Percentiles rank a stretch among this genome's conserved stretches.
These are phyloP conservation scores for Ostrea edulis DNA, from an alignment of 1,140 invertebrate genomes.

Conservation along the genomic window DNA sequence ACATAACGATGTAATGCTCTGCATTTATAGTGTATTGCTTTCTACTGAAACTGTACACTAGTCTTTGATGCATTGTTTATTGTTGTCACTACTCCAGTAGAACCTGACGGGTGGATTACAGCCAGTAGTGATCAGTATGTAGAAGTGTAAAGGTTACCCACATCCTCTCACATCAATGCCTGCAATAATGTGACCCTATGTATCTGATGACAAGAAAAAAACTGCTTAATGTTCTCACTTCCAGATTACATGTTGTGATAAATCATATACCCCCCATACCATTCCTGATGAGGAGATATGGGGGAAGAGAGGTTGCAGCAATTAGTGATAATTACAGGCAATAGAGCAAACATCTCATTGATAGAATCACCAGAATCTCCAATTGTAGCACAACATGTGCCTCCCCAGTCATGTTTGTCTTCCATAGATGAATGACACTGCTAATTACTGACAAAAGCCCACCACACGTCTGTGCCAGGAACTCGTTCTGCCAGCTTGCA, in stretches of 20 bases:
- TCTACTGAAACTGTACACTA: background rate
- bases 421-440: background rate
- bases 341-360: conserved; percentile 21
- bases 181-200: background rate
- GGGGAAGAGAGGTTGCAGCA: background rate
- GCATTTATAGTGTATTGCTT: background rate
- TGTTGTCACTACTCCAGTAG: background rate
- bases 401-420: conserved; percentile 6
- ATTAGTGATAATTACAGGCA: conserved; percentile 30
- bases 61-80: background rate
- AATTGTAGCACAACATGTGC: background rate
- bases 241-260: background rate
- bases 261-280: background rate
- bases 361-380: background rate
- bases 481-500: conserved; percentile 3
- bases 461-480: background rate
- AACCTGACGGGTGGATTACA: background rate
- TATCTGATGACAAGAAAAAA: background rate
- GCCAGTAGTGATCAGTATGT: background rate
- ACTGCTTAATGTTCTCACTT: background rate
- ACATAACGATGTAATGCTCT: no score
- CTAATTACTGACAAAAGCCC: conserved; percentile 1
- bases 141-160: background rate
- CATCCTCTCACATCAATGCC: background rate
- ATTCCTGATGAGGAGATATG: background rate